Conservation (phyloP, 2,888 invertebrate species). For the Drosophila meridiana region DNA sequence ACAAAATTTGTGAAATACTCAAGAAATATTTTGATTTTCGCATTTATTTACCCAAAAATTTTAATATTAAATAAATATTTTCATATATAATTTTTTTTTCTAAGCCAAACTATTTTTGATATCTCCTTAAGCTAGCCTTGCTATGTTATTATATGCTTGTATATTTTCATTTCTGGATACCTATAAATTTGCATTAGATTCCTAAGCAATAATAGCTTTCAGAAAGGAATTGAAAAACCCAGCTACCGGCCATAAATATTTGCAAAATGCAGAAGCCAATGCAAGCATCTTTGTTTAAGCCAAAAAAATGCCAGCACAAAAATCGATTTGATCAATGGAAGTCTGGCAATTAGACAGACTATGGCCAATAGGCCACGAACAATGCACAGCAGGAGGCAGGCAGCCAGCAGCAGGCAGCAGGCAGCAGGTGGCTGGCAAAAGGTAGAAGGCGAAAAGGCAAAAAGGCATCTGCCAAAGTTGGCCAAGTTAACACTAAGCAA, state of each 20-base stretch:
- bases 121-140: background rate
- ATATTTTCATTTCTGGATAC: no score
- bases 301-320: conserved; percentile 16
- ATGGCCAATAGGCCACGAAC: conserved; percentile 15
- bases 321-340: conserved; percentile 49
- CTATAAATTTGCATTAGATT: background rate
- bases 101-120: background rate
- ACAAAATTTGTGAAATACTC: no score
- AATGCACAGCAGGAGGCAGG: conserved; percentile 37
- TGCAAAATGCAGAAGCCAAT: conserved; percentile 52
- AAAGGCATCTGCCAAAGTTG: conserved; percentile 27
- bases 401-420: background rate
- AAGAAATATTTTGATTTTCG: no score
- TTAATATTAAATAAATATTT: no score
- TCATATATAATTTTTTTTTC: no score
- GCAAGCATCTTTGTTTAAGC: background rate
- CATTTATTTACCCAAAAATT: no score
- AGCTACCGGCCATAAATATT: conserved; percentile 53
- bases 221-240: conserved; percentile 1
- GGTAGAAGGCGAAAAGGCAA: conserved; percentile 12
- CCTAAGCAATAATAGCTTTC: background rate
- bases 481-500: conserved; percentile 38
- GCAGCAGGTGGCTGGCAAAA: conserved; percentile 14
- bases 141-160: background rate
- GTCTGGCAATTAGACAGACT: conserved; percentile 45